Evolutionary conservation across 2,888 invertebrate genomes (phyloP), one percentile per base, ranked within the genome.

Genomic region (Hemithea aestivaria): DNA sequence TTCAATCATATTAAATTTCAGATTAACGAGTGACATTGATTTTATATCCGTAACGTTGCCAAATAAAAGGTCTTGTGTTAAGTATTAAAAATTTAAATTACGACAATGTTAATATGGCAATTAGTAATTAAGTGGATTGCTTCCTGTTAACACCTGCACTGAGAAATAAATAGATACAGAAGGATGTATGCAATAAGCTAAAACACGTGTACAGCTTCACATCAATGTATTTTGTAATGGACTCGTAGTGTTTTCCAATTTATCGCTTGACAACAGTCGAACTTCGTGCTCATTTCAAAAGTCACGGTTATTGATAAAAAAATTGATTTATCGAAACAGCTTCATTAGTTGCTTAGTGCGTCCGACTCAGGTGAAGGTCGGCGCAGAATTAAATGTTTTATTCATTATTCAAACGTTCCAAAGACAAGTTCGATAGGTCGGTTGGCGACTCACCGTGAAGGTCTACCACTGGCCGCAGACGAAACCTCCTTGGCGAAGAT

Each of bases 71-170:
- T 29, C 33, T 28, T 11, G 8, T 20, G 12, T 2, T 16, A 4
- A 16, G 16, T 5, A 2, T 2, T 16, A n/a, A n/a, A 10, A 21
- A 37, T 42, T 42, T 29, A 29, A 42, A 42, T 42, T 36, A 36
- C 41, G n/a, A 42, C 36, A 42, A 42, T 42, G 41, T 12, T 37
- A 42, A 42, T 42, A 29, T 34, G 2, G 33, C 33, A 33, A 23
- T 29, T 37, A 26, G 33, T 33, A 33, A 26, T 33, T 36, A 37
- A 42, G 36, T 36, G 36, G 41, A 30, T 42, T 29, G 27, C 41
- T 36, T 42, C 41, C 36, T 42, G 36, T 9, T 16, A 21, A 22
- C 41, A 42, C 36, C 41, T 36, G 41, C 41, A 41, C n/a, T n/a
- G n/a, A n/a, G n/a, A n/a, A n/a, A n/a, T n/a, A n/a, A n/a, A n/a